Conservation (phyloP, 2,113 vertebrate species). For the Syrrhaptes paradoxus region DNA sequence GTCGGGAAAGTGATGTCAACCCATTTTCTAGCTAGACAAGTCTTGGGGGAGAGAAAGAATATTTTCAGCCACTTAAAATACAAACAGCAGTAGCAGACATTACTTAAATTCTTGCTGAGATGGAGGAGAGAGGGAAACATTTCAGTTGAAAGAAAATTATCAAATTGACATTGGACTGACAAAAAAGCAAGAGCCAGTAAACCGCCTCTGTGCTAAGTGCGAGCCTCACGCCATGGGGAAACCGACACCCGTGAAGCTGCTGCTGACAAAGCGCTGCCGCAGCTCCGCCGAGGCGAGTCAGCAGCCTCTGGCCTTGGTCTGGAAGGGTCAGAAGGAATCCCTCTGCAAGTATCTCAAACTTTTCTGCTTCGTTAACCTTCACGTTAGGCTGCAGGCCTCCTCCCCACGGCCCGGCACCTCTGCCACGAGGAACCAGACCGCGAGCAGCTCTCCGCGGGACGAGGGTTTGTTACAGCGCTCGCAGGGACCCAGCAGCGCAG, state of each 20-base stretch:
- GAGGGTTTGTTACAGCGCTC: no score
- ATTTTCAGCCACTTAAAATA: neutral
- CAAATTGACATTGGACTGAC: neutral
- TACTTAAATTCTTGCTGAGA: neutral
- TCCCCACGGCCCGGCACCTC: neutral
- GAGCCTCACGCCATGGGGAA: no score
- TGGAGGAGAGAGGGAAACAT: neutral
- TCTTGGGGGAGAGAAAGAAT: neutral
- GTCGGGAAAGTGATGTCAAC: neutral
- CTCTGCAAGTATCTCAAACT: rapidly evolving
- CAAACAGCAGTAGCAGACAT: neutral
- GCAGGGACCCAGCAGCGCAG: no score
- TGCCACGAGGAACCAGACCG: no score
- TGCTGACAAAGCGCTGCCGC: no score
- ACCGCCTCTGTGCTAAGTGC: no score
- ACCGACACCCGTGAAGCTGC: no score
- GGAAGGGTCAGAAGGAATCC: neutral
- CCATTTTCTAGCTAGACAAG: neutral
- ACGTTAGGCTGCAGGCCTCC: neutral
- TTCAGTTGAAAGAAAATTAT: neutral
- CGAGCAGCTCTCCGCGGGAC: no score
- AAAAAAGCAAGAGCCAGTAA: neutral
- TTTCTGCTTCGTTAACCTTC: neutral
- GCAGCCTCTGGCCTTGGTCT: neutral
- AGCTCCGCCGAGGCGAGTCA: neutral